Evolutionary conservation across 2,888 invertebrate genomes (phyloP), one percentile per base, ranked within the genome.

Genomic region (Spodoptera picta): DNA sequence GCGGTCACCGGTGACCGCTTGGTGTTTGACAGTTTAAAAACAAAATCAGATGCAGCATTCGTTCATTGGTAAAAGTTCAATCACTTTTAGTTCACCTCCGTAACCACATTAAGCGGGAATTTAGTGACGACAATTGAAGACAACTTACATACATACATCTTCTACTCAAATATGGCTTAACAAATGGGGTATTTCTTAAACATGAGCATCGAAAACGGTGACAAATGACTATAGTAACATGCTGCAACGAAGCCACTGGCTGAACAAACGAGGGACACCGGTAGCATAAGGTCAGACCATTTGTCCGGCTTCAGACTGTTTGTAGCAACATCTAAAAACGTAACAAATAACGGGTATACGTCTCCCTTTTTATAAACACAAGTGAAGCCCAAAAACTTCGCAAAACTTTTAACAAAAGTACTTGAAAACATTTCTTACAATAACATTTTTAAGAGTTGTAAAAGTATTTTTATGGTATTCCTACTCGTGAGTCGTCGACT

Each of bases 271-370:
- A 48, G 44, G 41, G n/a, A 24, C 45, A 50, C 23, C 12, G 56
- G 44, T 11, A 43, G 5, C 27, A 24, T 56, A 59, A 56, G 44
- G 52, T 27, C 54, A 71, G 59, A 73, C 58, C 68, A 63, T 49
- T 71, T 73, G 36, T 73, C n/a, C 42, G 73, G 63, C 68, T 73
- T 71, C 71, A 56, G 24, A 58, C 54, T 51, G 41, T n/a, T 11
- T 27, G n/a, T 43, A 12, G 43, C n/a, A 36, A 66, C 31, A 47
- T 14, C 10, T 60, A 71, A 49, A 55, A 56, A 62, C 66, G 65
- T 44, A 41, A 60, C 45, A 3, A 52, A 54, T 24, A 49, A 43
- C 12, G 24, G 0, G 5, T 51, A 12, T n/a, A 11, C 45, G 49
- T 49, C 4, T 23, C 23, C 12, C 23, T 36, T 50, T 61, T 50